Base-by-base conservation (phyloP, 2,888 invertebrate species). In the Salticus scenicus region DNA sequence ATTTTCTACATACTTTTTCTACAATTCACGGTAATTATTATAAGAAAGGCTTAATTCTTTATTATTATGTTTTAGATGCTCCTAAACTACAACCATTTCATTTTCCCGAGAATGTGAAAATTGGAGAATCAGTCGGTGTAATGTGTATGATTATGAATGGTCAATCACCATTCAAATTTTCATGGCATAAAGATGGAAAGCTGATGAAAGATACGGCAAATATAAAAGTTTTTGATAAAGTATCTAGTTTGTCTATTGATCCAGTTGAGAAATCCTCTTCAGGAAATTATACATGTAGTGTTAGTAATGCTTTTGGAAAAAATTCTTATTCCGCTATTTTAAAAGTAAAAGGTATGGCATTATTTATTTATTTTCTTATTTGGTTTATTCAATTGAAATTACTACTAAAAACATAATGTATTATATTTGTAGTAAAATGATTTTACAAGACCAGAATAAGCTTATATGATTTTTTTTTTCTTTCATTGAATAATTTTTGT, bases 201-300 rank as follows among this genome's bases (percentile, higher is more conserved):
- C 4, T 67, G 12, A 2, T 67, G 2, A 30, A 76, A 20, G 31
- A 42, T 7, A 20, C 24, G 30, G 57, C 0, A 1, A 12, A 1
- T 17, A 33, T 73, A 8, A 73, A 30, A 2, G 30, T 10, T 8
- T 2, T 33, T 0, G 57, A 73, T 57, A 64, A 79, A 47, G 27
- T 17, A 24, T 79, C 79, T 10, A 72, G 8, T 14, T 28, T 79
- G 0, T 30, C 31, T 2, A 79, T 79, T 20, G 67, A 71, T 27
- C 79, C 66, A 17, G 63, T 73, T 8, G n/a, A 10, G 27, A 33
- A 66, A 30, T n/a, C 31, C 17, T 66, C 66, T 17, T 20, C 31
- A 1, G 79, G 79, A 27, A 71, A 79, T 27, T 79, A 79, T n/a
- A 63, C 79, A 14, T 79, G 79, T 20, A 30, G 30, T 14, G 72